phyloP scores from a whole-genome alignment of 2,888 invertebrate genomes.

The Orchesellides sinensis region DNA sequence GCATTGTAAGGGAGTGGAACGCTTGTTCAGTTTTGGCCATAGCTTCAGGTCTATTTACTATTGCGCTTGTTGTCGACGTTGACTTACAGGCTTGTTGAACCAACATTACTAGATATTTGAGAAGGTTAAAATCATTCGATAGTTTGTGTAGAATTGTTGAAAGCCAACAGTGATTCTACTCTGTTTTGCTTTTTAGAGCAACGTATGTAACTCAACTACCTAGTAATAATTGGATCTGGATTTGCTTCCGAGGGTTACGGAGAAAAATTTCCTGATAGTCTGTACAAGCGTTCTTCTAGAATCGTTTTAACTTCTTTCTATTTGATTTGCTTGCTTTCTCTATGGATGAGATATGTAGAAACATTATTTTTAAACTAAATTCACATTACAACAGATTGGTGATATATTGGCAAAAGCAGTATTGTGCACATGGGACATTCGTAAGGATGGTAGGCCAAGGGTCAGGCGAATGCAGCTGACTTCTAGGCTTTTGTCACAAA shows the following conservation, averaged over 20 bases:
- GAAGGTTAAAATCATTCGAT: conserved; percentile 34
- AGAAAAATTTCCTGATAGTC: too few species aligned
- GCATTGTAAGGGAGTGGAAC: conserved; percentile 1
- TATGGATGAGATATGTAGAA: background rate
- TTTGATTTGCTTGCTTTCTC: background rate
- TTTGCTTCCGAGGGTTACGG: background rate
- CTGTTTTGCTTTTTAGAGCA: conserved; percentile 20
- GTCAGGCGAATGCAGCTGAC: background rate
- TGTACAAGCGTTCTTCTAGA: background rate
- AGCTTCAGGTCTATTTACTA: conserved; percentile 40
- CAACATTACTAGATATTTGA: conserved; percentile 21
- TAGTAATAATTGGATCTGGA: background rate
- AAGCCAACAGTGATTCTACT: conserved; percentile 33
- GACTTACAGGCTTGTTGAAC: background rate
- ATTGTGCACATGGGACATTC: background rate
- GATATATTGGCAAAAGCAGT: too few species aligned
- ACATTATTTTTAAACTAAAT: background rate
- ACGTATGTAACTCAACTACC: background rate
- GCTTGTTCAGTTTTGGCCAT: conserved; percentile 29
- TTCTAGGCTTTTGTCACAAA: background rate
- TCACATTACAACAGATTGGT: too few species aligned
- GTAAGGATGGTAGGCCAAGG: background rate
- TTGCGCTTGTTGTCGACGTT: conserved; percentile 37
- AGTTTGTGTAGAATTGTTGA: conserved; percentile 7
- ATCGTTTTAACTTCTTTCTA: background rate